Base-by-base conservation (phyloP, 2,888 invertebrate genomes). In the Spatulosminthurus flaviceps region DNA sequence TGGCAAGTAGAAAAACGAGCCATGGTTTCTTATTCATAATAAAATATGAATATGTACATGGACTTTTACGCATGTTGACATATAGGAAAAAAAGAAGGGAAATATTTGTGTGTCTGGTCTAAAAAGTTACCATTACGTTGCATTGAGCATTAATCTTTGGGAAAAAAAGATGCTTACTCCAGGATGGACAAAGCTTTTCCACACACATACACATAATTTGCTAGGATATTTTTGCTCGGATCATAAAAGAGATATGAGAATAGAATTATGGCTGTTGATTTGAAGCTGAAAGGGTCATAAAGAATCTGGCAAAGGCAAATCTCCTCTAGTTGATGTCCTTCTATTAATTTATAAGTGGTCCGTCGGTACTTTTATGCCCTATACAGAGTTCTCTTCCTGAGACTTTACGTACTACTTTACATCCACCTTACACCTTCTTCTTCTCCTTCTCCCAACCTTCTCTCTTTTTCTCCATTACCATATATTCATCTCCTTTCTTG, bases 161-260 rank as follows among this genome's bases (percentile, higher is more conserved):
- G 16, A 51, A 51, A 34, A 51, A 51, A 51, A n/a, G 51, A 51
- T 13, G 16, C 51, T 51, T 2, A 72, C 51, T 72, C 61, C 22
- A 64, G 74, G 41, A 75, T 64, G 75, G 75, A 75, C 75, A 75
- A 75, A 73, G 64, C 64, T 64, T 75, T 75, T 29, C 75, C n/a
- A n/a, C n/a, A n/a, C n/a, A n/a, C n/a, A n/a, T n/a, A 66, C 75
- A 75, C 75, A 64, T 75, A 75, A 75, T 75, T 75, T 75, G 64
- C 75, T 64, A 41, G 75, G 29, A 72, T 75, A 66, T 42, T 73
- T 75, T 64, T 75, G 75, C 75, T 21, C 9, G 42, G 64, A 75
- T 64, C 75, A 75, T 75, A 75, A 75, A 75, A 75, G 22, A 75
- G 75, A 75, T 75, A 75, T 64, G 75, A 64, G n/a, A 61, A 75